Conservation (phyloP, 2,113 vertebrate species). For the Xiphophorus hellerii region DNA sequence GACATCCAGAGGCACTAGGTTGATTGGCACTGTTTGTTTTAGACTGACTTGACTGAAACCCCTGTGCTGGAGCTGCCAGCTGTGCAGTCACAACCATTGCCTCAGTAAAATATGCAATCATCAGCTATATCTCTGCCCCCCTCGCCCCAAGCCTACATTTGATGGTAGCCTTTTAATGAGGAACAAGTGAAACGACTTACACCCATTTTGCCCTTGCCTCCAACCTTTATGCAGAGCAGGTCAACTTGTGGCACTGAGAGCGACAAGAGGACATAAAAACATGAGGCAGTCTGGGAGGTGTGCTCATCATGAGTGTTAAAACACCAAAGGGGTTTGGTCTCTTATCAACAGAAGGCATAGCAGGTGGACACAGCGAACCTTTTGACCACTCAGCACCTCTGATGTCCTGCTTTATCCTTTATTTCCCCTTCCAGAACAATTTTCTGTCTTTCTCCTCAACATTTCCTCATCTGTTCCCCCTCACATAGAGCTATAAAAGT, state of each 20-base stretch:
- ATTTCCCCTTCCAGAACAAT: constrained; percentile 12
- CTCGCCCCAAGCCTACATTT: constrained; percentile 53
- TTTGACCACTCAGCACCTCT: constrained; percentile 65
- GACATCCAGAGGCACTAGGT: constrained; percentile 52
- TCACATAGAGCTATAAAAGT: constrained; percentile 34
- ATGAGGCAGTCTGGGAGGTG: constrained; percentile 36
- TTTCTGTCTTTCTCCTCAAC: constrained; percentile 3
- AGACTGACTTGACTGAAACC: constrained; percentile 59
- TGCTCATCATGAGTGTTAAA: constrained; percentile 36
- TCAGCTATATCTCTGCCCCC: constrained; percentile 52
- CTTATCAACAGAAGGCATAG: constrained; percentile 62
- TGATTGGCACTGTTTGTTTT: constrained; percentile 67
- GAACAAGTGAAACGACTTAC: constrained; percentile 55
- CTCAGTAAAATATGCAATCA: constrained; percentile 76
- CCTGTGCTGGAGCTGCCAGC: constrained; percentile 52
- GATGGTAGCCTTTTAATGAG: constrained; percentile 74
- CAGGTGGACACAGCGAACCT: constrained; percentile 64
- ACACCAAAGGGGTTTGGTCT: constrained; percentile 45
- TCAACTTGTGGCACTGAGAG: constrained; percentile 56
- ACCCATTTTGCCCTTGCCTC: constrained; percentile 73
- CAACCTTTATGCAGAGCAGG: constrained; percentile 81
- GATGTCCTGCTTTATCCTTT: constrained; percentile 38
- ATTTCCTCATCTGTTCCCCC: constrained; percentile 18
- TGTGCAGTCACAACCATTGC: constrained; percentile 38
- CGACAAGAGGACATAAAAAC: constrained; percentile 36